A percentile compares a stretch with the other conserved stretches of the same genome.
Conservation (phyloP, 1,140 invertebrate species). For the Bombus picipes region DNA sequence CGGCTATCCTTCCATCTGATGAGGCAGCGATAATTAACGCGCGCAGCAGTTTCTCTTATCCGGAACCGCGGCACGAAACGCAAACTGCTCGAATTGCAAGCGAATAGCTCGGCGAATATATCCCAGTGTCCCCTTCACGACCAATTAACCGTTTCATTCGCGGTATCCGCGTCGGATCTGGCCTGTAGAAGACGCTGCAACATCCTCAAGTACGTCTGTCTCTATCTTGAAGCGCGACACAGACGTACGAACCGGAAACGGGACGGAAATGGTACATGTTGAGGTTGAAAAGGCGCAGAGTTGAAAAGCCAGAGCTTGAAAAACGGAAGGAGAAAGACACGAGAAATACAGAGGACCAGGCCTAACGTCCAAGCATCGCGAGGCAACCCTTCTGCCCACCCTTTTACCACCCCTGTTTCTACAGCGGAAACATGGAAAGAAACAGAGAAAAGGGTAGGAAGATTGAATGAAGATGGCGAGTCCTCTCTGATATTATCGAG, state of each 20-base stretch:
- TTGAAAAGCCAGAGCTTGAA: neutral
- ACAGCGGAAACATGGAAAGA: too few relatives aligned
- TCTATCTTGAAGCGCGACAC: slow-evolving; percentile 17
- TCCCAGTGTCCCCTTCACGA: slow-evolving; percentile 18
- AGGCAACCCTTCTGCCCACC: neutral
- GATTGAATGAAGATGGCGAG: slow-evolving; percentile 37
- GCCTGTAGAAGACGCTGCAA: neutral
- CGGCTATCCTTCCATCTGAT: neutral
- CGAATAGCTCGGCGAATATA: neutral
- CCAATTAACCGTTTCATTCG: slow-evolving; percentile 55
- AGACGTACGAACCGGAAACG: neutral
- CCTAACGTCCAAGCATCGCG: neutral
- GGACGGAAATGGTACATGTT: neutral
- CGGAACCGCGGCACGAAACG: slow-evolving; percentile 23
- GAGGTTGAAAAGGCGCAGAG: slow-evolving; percentile 18
- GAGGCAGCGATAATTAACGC: slow-evolving; percentile 36
- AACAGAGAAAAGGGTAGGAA: neutral
- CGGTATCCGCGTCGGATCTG: slow-evolving; percentile 34
- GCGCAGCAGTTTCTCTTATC: slow-evolving; percentile 7
- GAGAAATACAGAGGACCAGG: slow-evolving; percentile 19
- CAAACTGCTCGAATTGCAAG: slow-evolving; percentile 1
- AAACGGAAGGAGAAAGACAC: neutral
- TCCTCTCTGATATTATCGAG: slow-evolving; percentile 6
- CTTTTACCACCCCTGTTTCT: neutral
- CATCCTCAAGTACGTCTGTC: neutral